These are phyloP conservation scores for Oligia fasciuncula DNA, from an alignment of 2,888 invertebrate species.

Conservation along the genomic window DNA sequence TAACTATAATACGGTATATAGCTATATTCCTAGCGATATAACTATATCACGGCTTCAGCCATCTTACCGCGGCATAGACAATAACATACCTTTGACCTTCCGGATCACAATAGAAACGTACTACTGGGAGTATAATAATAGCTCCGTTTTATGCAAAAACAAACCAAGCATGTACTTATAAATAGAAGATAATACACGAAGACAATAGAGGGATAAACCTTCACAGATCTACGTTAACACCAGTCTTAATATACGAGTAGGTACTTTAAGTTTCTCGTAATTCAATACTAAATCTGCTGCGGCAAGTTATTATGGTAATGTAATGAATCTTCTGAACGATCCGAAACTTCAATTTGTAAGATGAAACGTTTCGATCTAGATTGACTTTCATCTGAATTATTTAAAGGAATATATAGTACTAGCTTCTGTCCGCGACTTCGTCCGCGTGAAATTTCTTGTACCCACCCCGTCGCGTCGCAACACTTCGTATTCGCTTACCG, in stretches of 20 bases:
- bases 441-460: too few species aligned
- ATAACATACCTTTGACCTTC: background rate
- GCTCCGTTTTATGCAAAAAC: background rate
- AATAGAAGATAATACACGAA: background rate
- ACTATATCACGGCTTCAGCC: background rate
- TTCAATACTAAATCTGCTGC: slow-evolving; percentile 45
- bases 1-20: too few species aligned
- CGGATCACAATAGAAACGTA: slow-evolving; percentile 9
- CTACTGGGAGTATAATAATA: background rate
- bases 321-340: slow-evolving; percentile 55
- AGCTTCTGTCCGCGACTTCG: too few species aligned
- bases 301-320: slow-evolving; percentile 57
- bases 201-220: slow-evolving; percentile 9
- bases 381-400: slow-evolving; percentile 36
- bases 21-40: background rate
- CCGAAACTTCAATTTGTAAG: slow-evolving; percentile 51
- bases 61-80: background rate
- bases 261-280: slow-evolving; percentile 31
- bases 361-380: slow-evolving; percentile 46
- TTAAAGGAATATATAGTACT: background rate
- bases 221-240: slow-evolving; percentile 9
- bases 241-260: slow-evolving; percentile 5
- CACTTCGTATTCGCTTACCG: too few species aligned
- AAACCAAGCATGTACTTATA: background rate
- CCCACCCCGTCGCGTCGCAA: too few species aligned